Evolutionary conservation across 2,113 vertebrate genomes (phyloP), one percentile per base, ranked within the genome.

Genomic region (Oostethus manadensis): DNA sequence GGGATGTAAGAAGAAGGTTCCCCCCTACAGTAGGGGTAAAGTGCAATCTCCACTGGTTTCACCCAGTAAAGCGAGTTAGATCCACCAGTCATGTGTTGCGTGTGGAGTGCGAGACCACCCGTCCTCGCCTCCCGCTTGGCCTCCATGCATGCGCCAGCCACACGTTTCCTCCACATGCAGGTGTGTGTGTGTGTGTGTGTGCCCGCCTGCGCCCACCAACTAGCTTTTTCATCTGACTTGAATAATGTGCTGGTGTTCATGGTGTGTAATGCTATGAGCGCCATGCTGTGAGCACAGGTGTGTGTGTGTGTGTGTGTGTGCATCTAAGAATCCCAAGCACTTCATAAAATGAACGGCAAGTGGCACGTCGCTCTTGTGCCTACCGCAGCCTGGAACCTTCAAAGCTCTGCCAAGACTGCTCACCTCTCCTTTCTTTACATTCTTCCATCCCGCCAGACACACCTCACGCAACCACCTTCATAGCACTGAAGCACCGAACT

Each of bases 261-360:
- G 13, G 3, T 2, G 13, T 42, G 10, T 42, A 14, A 11, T 14
- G 38, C 38, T 42, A 33, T 14, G 5, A 42, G 13, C 3, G 38
- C 6, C 38, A 42, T 42, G 11, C 13, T 42, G 35, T 38, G 35
- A 11, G 1, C 10, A 38, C 10, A 38, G 9, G 35, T 38, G 35
- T 26, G 23, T 26, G 23, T 26, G 23, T 26, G 23, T 26, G 29
- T 7, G 7, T 42, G 38, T 42, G 10, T 42, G 13, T 13, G 66
- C 55, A 58, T 70, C 69, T 1, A 50, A 74, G 58, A 69, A 74
- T 79, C 81, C 73, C 74, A 74, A 79, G 73, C 79, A 88, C 81
- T 88, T 89, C 84, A 89, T 90, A 86, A 87, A 88, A 85, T 73
- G 44, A 87, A 87, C 84, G 70, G 70, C 68, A 59, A 79, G 78